phyloP scores from a whole-genome alignment of 2,797 vertebrate genomes.

The Hipposideros larvatus region DNA sequence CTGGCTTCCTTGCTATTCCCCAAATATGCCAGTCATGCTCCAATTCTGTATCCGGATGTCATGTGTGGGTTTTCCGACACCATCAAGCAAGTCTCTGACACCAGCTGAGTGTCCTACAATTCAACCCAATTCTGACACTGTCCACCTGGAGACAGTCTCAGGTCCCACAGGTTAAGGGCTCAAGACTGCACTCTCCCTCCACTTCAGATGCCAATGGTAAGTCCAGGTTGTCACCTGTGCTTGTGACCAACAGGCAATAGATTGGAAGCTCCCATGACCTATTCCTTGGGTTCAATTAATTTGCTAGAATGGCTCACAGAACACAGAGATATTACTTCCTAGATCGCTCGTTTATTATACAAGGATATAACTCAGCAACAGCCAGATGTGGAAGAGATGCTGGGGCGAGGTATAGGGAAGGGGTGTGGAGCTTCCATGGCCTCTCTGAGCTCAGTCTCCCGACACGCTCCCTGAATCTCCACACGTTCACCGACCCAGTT shows the following conservation, averaged over 20 bases:
- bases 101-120: neutral
- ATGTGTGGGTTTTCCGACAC: neutral
- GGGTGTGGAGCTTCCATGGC: fast-evolving
- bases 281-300: neutral
- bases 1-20: neutral
- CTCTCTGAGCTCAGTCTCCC: neutral
- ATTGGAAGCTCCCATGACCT: neutral
- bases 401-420: neutral
- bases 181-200: neutral
- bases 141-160: neutral
- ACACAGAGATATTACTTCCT: neutral
- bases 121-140: neutral
- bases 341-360: neutral
- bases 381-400: neutral
- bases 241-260: neutral
- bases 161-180: neutral
- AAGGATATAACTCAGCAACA: neutral
- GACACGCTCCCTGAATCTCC: neutral
- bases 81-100: neutral
- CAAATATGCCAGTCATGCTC: neutral
- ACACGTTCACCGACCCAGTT: neutral
- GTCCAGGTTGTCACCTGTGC: neutral
- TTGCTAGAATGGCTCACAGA: neutral
- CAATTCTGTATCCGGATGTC: neutral
- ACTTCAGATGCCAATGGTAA: neutral